Conservation (phyloP, 1,140 invertebrate species). For the Lepidotrigona ventralis region DNA sequence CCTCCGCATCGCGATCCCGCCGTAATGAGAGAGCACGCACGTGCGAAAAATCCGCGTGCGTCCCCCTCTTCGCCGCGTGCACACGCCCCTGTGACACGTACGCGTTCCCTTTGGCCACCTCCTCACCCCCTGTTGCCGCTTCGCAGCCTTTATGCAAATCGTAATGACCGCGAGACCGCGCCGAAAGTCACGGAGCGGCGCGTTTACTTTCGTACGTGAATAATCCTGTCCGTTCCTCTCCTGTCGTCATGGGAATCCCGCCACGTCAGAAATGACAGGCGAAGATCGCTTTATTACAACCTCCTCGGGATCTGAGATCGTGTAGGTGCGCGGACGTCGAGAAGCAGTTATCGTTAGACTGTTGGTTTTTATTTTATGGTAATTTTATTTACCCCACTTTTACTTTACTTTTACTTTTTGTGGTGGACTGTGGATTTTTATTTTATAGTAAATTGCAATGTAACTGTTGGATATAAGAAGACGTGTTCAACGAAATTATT, state of each 20-base stretch:
- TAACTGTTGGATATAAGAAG: too few species aligned
- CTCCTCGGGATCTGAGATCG: not conserved
- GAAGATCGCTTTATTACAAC: not conserved
- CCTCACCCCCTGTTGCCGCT: not conserved
- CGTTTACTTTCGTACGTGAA: conserved; percentile 63
- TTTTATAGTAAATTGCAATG: too few species aligned
- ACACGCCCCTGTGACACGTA: conserved; percentile 18
- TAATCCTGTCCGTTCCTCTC: conserved; percentile 47
- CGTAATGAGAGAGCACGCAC: conserved; percentile 76
- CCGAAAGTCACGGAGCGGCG: conserved; percentile 62
- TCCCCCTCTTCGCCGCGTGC: not conserved
- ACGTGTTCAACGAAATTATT: too few species aligned
- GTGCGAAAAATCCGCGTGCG: conserved; percentile 62
- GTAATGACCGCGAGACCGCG: conserved; percentile 64
- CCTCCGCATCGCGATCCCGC: conserved; percentile 71
- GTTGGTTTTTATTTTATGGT: too few species aligned
- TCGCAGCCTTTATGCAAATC: conserved; percentile 71
- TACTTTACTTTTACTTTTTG: too few species aligned
- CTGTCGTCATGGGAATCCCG: not conserved
- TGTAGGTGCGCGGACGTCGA: not conserved
- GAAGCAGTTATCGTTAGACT: not conserved
- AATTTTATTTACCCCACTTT: not conserved
- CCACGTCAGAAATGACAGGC: not conserved
- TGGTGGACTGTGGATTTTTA: too few species aligned
- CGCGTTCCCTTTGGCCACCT: conserved; percentile 5